Evolutionary conservation across 2,113 vertebrate genomes (phyloP).

Genomic region (Pachyramphus minor): DNA sequence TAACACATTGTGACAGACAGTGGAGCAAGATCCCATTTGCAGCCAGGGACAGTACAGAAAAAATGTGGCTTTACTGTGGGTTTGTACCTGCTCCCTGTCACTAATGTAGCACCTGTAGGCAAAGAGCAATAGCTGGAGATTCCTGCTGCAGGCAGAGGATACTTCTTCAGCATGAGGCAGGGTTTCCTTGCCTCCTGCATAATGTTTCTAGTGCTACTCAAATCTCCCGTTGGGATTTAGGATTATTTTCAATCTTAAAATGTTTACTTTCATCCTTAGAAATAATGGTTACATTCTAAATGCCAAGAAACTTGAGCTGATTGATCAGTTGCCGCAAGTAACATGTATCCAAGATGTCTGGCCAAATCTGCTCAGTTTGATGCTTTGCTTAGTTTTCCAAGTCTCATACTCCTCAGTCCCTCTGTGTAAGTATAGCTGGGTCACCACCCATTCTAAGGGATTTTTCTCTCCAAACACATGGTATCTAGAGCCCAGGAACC

Average conservation of each 20-base stretch:
- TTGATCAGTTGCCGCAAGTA: rapidly evolving
- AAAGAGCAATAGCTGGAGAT: neutral
- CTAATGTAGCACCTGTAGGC: neutral
- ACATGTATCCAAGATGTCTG: neutral
- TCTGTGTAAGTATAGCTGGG: neutral
- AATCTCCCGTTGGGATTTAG: neutral
- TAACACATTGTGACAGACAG: neutral
- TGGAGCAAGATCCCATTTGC: neutral
- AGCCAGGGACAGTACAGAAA: neutral
- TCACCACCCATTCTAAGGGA: neutral
- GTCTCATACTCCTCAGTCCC: neutral
- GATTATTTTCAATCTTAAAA: neutral
- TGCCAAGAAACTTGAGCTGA: neutral
- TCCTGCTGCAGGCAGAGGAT: neutral
- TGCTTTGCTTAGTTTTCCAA: neutral
- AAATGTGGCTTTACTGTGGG: neutral
- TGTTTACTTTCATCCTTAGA: neutral
- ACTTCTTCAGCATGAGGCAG: neutral
- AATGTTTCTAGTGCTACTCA: neutral
- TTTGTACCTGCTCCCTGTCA: neutral
- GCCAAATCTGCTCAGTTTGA: neutral
- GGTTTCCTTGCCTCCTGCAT: neutral
- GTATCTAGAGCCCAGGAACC: neutral
- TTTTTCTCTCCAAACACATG: neutral
- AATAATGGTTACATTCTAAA: neutral